Base-by-base conservation (phyloP, 2,113 vertebrate species). In the Lepisosteus osseus region DNA sequence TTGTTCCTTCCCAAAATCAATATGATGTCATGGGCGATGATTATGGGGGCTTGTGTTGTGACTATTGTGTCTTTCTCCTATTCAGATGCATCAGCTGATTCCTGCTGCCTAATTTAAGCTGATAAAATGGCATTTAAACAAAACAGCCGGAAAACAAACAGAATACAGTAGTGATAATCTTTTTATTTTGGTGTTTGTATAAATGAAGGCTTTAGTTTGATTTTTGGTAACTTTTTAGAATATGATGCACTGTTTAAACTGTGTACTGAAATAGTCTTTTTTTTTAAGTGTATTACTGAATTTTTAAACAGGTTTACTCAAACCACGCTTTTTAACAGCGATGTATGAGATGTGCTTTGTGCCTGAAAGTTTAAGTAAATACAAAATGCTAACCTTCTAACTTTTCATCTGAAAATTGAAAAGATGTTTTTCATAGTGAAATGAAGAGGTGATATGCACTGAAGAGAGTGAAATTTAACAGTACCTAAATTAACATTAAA, bases 1-100 rank as follows among this genome's bases (percentile, higher is more conserved):
- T 78, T 90, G 89, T 77, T 93, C 90, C 92, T 92, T 93, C 90
- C 90, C 86, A 87, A 89, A 89, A 87, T 80, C 86, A 88, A 79
- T 72, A 74, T 85, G 87, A 86, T 88, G 86, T 83, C 82, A 78
- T 74, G 81, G 79, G 82, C 80, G 84, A 87, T 86, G 88, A 88
- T 88, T 84, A 84, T 79, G 78, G 75, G 76, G 80, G 11, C 83
- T 79, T 82, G 83, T 90, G 88, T 90, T 90, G 87, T 89, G 87
- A 85, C 90, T 90, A 84, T 66, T 76, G 79, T 76, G 79, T 77
- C 65, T 42, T 4, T 73, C 79, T 74, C 54, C n/a, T 55, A 72
- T 71, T 72, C 71, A 81, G 80, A 74, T 65, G 84, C 82, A 83
- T 80, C 82, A 80, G 78, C 85, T 82, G 45, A 72, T 81, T 74